Percentiles rank a stretch among this genome's conserved stretches.
phyloP scores from a whole-genome alignment of 2,888 invertebrate genomes.

The Ferdinandea cuprea region DNA sequence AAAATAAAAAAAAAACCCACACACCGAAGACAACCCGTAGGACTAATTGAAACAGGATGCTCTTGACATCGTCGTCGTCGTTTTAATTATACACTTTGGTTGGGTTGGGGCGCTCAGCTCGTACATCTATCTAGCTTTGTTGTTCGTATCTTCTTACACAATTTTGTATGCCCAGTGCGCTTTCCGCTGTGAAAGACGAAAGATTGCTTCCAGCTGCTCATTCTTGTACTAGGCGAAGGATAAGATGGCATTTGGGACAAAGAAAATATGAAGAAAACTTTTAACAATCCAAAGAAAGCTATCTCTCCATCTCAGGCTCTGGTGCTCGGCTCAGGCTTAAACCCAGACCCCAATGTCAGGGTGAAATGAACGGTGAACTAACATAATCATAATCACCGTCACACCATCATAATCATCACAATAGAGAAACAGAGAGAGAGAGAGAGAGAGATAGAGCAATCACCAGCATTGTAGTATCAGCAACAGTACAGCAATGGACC shows the following conservation, averaged over 20 bases:
- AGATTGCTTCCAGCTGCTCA: constrained; percentile 29
- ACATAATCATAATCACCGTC: constrained; percentile 68
- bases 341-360: constrained; percentile 56
- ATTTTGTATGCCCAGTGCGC: constrained; percentile 37
- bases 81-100: constrained; percentile 40
- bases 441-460: not conserved
- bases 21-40: constrained; percentile 31
- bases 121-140: not conserved
- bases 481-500: constrained; percentile 15
- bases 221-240: not conserved
- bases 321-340: no score
- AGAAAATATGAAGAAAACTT: constrained; percentile 37
- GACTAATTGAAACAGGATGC: constrained; percentile 71
- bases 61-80: constrained; percentile 63
- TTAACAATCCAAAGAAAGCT: constrained; percentile 27
- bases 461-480: not conserved
- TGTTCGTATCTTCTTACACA: constrained; percentile 33
- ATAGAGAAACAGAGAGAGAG: no score
- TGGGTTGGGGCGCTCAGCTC: not conserved
- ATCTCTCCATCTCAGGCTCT: constrained; percentile 1
- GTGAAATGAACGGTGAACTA: constrained; percentile 60
- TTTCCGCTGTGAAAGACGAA: constrained; percentile 21
- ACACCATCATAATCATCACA: constrained; percentile 3
- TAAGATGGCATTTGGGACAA: constrained; percentile 12
- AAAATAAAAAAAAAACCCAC: no score